Evolutionary conservation across 2,113 vertebrate genomes (phyloP).

Genomic region (Phrynosoma platyrhinos): DNA sequence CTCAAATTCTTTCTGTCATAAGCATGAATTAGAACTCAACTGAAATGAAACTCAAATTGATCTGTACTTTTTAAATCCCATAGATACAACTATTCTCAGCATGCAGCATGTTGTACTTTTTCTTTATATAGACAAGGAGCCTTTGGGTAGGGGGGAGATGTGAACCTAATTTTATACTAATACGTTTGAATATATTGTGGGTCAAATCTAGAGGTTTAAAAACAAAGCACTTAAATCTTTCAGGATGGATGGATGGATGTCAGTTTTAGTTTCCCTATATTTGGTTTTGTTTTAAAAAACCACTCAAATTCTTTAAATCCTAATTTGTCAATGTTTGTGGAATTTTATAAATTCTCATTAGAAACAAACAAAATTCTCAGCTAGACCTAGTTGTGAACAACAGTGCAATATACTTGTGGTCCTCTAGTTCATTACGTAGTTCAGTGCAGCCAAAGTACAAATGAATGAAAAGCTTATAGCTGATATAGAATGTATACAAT

Average conservation of each 20-base stretch:
- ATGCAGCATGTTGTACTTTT: background rate
- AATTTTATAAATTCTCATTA: no score
- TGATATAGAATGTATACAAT: background rate
- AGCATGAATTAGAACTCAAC: background rate
- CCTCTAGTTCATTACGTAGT: background rate
- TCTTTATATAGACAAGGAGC: background rate
- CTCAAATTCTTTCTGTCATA: background rate
- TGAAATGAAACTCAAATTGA: background rate
- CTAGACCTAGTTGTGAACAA: background rate
- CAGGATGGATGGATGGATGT: background rate
- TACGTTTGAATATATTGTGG: background rate
- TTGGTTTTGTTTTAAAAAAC: background rate
- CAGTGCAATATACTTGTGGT: background rate
- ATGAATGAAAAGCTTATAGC: background rate
- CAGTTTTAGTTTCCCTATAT: background rate
- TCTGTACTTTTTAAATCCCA: background rate
- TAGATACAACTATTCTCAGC: background rate
- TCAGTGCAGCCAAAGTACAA: background rate
- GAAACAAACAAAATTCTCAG: no score
- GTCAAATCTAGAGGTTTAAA: background rate
- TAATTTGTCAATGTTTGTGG: no score
- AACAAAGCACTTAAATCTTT: background rate
- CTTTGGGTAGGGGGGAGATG: no score
- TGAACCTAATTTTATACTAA: background rate
- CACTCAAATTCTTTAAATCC: no score